These are phyloP conservation scores for Lepidochrysops patricia DNA, from an alignment of 2,888 invertebrate genomes.

Conservation along the genomic window DNA sequence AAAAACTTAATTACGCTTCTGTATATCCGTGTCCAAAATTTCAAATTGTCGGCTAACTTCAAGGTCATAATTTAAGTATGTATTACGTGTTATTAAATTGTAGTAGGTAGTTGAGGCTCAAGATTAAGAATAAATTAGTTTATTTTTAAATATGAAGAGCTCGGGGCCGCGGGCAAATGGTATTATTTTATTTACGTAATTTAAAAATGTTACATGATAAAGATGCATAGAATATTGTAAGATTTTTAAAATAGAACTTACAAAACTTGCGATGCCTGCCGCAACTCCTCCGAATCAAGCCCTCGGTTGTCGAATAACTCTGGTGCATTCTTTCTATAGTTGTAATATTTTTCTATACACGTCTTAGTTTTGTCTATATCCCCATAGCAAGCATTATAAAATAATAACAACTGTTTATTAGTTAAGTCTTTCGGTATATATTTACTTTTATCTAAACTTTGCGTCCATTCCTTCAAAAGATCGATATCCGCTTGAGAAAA, in stretches of 20 bases:
- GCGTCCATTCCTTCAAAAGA: slow-evolving; percentile 59
- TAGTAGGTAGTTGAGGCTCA: too few relatives aligned
- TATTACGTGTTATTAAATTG: too few relatives aligned
- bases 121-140: too few relatives aligned
- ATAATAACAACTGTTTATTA: slow-evolving; percentile 77
- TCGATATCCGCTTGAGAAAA: slow-evolving; percentile 67
- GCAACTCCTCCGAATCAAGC: slow-evolving; percentile 65
- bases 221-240: background rate
- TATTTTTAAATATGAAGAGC: too few relatives aligned
- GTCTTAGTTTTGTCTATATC: slow-evolving; percentile 72
- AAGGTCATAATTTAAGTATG: too few relatives aligned
- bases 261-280: slow-evolving; percentile 61
- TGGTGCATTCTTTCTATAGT: slow-evolving; percentile 71
- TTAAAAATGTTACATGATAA: background rate
- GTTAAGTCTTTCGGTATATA: slow-evolving; percentile 66
- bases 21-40: too few relatives aligned
- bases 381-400: slow-evolving; percentile 78
- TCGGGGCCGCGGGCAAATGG: too few relatives aligned
- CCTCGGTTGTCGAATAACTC: slow-evolving; percentile 78
- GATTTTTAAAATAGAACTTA: slow-evolving; percentile 48
- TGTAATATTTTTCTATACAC: slow-evolving; percentile 79
- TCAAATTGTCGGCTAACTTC: too few relatives aligned
- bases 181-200: too few relatives aligned
- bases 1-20: too few relatives aligned
- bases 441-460: slow-evolving; percentile 61